Conservation (phyloP, 1,140 invertebrate species). For the Phortica variegata region DNA sequence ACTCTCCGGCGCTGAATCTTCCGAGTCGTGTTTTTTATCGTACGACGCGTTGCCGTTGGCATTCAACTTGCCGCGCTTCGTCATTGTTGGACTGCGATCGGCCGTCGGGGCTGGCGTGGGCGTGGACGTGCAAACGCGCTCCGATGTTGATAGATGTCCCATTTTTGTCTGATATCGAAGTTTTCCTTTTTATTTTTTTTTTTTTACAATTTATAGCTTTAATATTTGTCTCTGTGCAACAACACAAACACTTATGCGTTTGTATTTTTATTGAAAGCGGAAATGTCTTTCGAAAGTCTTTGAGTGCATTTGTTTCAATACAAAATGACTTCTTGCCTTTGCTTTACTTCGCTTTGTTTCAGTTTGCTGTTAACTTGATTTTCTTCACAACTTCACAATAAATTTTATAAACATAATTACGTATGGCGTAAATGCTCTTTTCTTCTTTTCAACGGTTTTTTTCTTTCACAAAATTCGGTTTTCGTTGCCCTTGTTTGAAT, state of each 20-base stretch:
- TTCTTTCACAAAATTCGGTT: no score
- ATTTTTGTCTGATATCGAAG: constrained; percentile 30
- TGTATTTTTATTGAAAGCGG: constrained; percentile 16
- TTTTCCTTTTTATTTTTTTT: neutral
- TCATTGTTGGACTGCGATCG: constrained; percentile 29
- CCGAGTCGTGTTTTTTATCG: constrained; percentile 24
- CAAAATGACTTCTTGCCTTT: constrained; percentile 1
- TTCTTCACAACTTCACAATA: constrained; percentile 44
- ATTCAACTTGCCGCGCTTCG: constrained; percentile 28
- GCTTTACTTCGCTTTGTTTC: no score
- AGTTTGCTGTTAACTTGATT: constrained; percentile 15
- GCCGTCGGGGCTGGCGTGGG: constrained; percentile 28
- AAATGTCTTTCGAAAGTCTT: constrained; percentile 34
- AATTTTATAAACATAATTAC: no score
- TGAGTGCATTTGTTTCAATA: no score
- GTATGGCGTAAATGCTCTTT: no score
- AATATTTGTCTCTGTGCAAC: no score
- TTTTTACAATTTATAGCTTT: neutral
- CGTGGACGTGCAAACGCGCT: constrained; percentile 40
- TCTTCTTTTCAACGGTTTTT: no score
- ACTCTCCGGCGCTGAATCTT: constrained; percentile 40
- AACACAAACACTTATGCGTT: constrained; percentile 4
- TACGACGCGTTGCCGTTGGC: constrained; percentile 26
- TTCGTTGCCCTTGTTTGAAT: neutral
- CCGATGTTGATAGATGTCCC: constrained; percentile 48